Evolutionary conservation across 2,888 invertebrate species (phyloP).

Genomic region (Parelbella ahira): DNA sequence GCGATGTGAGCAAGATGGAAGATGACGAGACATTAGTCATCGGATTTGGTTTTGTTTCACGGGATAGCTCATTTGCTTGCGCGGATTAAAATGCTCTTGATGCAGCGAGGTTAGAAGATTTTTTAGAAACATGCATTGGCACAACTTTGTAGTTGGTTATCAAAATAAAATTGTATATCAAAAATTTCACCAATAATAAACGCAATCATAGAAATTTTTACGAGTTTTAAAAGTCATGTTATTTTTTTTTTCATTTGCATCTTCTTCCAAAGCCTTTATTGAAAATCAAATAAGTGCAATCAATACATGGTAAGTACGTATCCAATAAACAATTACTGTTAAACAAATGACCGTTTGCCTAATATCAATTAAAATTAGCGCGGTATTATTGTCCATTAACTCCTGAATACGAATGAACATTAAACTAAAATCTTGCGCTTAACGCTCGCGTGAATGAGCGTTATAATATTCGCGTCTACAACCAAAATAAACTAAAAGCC

Average conservation of each 20-base stretch:
- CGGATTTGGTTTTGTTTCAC: slow-evolving; percentile 59
- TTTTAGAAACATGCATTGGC: too few species aligned
- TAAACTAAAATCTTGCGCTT: slow-evolving; percentile 50
- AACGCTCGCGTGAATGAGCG: slow-evolving; percentile 54
- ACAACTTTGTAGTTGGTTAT: too few species aligned
- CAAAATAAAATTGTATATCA: too few species aligned
- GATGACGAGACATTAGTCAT: slow-evolving; percentile 54
- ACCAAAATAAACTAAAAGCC: slow-evolving; percentile 74
- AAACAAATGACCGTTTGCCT: too few species aligned
- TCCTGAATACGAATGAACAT: slow-evolving; percentile 36
- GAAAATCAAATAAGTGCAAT: too few species aligned
- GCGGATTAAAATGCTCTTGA: slow-evolving; percentile 47
- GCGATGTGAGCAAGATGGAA: slow-evolving; percentile 36
- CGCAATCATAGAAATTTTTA: too few species aligned
- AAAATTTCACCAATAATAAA: too few species aligned
- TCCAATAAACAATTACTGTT: too few species aligned
- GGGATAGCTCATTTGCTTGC: slow-evolving; percentile 49
- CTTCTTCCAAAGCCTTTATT: too few species aligned
- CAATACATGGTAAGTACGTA: too few species aligned
- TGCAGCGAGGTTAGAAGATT: slow-evolving; percentile 18
- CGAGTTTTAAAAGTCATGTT: too few species aligned
- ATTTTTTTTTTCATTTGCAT: too few species aligned
- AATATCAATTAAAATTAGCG: slow-evolving; percentile 50
- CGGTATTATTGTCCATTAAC: slow-evolving; percentile 53
- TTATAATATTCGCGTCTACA: slow-evolving; percentile 75